These are phyloP conservation scores for Notodonta ziczac DNA, from an alignment of 2,888 invertebrate species.

Conservation along the genomic window DNA sequence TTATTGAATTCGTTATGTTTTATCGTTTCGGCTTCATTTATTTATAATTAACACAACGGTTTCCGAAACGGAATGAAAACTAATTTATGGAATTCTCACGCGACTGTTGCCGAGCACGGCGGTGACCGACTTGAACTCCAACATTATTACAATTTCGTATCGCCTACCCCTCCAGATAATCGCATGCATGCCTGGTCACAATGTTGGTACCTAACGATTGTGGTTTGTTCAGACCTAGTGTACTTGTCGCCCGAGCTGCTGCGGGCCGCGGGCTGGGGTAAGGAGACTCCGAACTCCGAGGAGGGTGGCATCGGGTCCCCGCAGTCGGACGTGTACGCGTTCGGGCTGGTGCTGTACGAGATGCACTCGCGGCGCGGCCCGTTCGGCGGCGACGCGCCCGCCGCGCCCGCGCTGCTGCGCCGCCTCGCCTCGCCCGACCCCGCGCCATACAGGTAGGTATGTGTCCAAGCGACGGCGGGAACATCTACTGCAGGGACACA, in stretches of 20 bases:
- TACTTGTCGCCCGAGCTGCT: slow-evolving; percentile 94
- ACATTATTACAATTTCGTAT: no score
- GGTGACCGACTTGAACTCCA: no score
- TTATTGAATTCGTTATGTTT: no score
- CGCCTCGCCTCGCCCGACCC: slow-evolving; percentile 82
- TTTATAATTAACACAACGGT: no score
- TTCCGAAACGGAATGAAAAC: no score
- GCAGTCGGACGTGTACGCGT: slow-evolving; percentile 93
- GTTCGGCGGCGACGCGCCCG: slow-evolving; percentile 89
- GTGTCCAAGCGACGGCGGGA: slow-evolving; percentile 48
- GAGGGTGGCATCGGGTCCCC: slow-evolving; percentile 85
- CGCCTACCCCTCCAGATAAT: no score
- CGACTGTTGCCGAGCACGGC: no score
- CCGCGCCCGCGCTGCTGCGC: slow-evolving; percentile 86
- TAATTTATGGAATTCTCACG: no score
- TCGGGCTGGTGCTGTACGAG: slow-evolving; percentile 95
- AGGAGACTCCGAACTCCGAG: slow-evolving; percentile 52
- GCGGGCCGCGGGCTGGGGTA: slow-evolving; percentile 76
- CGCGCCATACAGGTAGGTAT: slow-evolving; percentile 85
- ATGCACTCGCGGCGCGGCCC: slow-evolving; percentile 94
- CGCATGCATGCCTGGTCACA: no score
- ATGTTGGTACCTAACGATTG: no score
- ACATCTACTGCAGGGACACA: slow-evolving; percentile 1
- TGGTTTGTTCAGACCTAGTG: slow-evolving; percentile 84
- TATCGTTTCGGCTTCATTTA: no score